Base-by-base conservation (phyloP, 1,140 invertebrate species). In the Anastrepha ludens region DNA sequence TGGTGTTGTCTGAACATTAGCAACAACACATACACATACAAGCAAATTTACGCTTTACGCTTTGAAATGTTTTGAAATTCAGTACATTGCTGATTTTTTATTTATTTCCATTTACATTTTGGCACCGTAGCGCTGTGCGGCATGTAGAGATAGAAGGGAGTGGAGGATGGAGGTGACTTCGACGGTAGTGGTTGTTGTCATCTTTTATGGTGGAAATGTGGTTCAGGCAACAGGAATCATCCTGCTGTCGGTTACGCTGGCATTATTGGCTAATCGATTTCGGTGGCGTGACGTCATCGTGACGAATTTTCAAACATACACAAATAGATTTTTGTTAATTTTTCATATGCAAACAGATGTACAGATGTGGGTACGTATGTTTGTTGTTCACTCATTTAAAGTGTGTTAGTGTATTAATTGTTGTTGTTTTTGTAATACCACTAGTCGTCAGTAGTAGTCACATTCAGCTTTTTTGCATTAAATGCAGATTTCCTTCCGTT, bases 271-370 rank as follows among this genome's bases (percentile, higher is more conserved):
- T 90, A 90, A 90, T 90, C 89, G 89, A 90, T 90, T 90, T 85
- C 41, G 65, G 13, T 89, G 74, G 87, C 90, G 90, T 90, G 90
- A 90, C 90, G 90, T 90, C 90, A 90, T 90, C 90, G 88, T 90
- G 90, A 89, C 90, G 90, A 90, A 90, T 90, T 90, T 88, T 47
- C 74, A 81, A 74, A 74, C 41, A 74, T 47, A 74, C 39, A 74
- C 70, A 47, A 44, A 74, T 47, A 44, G 65, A 44, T 11, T 70
- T 64, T 64, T 2, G n/a, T 29, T 17, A 64, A 20, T n/a, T 64
- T 64, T 64, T 70, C 13, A n/a, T 74, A 8, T 1, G 15, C 70
- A 78, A 1, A 78, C 15, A n/a, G 0, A 55, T 17, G 17, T 55
- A 20, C 74, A 58, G n/a, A 81, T 5, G 15, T 81, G 29, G 0